Base-by-base conservation (phyloP, 2,888 invertebrate genomes). In the Thymelicus sylvestris region DNA sequence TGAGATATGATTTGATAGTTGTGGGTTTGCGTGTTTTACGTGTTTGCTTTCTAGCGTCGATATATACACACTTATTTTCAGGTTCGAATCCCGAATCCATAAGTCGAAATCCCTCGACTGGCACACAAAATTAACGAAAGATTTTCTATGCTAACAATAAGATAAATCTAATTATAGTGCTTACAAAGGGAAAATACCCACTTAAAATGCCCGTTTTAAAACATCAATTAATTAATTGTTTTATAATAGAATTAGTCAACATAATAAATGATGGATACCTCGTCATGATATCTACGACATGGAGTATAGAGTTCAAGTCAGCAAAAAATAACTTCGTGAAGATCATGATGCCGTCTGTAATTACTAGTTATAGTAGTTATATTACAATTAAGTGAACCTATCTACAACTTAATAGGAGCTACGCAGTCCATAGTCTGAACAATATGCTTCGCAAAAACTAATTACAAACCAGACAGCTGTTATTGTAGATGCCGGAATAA, bases 231-330 rank as follows among this genome's bases (percentile, higher is more conserved):
- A 7, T 15, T 19, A 52, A 15, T 15, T 44, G 8, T 52, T 52
- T 19, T 19, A 24, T 24, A 10, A 55, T 12, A 24, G 24, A 55
- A 55, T 55, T 24, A 55, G 19, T 55, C 55, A 55, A 55, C 7
- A 8, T 10, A 24, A 2, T 24, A 24, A 55, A 55, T 52, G 55
- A 55, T 24, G 24, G 55, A 24, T 24, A 10, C 10, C 8, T 24
- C 4, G 10, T 10, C 12, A 8, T 19, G 19, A n/a, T 50, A 15
- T 5, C 52, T 19, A 24, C 24, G 19, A 12, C 44, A 52, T 1
- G 15, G 55, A 55, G 55, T 10, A 55, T 55, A 55, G 55, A 55
- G 24, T 55, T 55, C 55, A 55, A 55, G 19, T 55, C 12, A 55
- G 24, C 55, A 55, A 55, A 55, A 55, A 55, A 55, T 24, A 24